Conservation (phyloP, 2,888 invertebrate species). For the Neocrepidodera transversa region DNA sequence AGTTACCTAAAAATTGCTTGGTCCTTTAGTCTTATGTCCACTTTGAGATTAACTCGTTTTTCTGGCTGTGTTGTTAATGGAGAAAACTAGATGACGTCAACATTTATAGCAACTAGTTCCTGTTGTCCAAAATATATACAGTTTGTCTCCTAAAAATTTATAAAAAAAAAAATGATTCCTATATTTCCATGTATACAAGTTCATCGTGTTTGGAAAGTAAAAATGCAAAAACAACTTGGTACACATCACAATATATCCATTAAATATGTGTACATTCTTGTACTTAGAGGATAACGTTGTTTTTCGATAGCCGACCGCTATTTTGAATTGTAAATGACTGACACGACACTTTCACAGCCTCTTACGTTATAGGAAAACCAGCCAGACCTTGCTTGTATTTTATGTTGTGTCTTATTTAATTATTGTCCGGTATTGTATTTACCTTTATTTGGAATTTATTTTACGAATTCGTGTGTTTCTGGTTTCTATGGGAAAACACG, state of each 20-base stretch:
- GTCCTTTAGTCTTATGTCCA: too few species aligned
- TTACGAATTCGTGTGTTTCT: constrained; percentile 14
- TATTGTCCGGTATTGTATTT: constrained; percentile 16
- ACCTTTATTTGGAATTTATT: constrained; percentile 15
- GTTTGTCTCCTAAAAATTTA: too few species aligned
- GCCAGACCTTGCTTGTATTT: background rate
- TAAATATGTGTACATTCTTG: background rate
- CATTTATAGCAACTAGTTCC: too few species aligned
- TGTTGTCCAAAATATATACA: too few species aligned
- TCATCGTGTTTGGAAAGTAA: too few species aligned
- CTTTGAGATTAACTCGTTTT: too few species aligned
- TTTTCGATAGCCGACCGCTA: constrained; percentile 38
- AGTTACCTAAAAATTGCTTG: too few species aligned
- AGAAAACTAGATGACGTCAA: too few species aligned
- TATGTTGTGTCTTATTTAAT: constrained; percentile 14
- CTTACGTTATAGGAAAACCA: constrained; percentile 7
- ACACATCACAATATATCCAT: constrained; percentile 3
- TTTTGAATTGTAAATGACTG: constrained; percentile 50
- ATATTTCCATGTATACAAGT: too few species aligned
- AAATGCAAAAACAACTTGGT: constrained; percentile 11
- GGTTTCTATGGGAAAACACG: constrained; percentile 24
- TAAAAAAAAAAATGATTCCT: too few species aligned
- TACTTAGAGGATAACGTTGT: background rate
- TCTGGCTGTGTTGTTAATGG: too few species aligned
- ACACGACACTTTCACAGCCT: constrained; percentile 42